Base-by-base conservation (phyloP, 2,797 vertebrate genomes). In the Microctenopoma lineatum region DNA sequence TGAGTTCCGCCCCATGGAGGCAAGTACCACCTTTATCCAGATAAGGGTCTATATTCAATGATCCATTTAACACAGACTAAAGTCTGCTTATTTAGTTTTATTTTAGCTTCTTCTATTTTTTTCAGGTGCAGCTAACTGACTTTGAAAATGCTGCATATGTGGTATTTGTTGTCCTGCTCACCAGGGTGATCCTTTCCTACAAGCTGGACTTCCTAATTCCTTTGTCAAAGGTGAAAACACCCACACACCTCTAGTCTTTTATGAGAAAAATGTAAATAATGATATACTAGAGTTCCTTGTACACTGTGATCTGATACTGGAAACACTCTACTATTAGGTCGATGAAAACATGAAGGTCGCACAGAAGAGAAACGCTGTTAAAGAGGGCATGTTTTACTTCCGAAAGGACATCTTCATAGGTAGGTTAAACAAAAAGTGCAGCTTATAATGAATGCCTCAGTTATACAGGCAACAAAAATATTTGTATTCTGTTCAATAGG, bases 1-100 rank as follows among this genome's bases (percentile, higher is more conserved):
- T 4, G 98, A 99, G 87, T 99, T 99, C 79, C 95, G 98, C 62
- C 98, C 98, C 53, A 98, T 99, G 98, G 98, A 99, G 96, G 98
- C 98, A 93, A 85, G 68, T 18, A 50, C 1, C 3, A 44, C 11
- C 3, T 9, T 16, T 7, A 4, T 16, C 1, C 3, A 21, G 2
- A 39, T 59, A 39, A 55, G 9, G 25, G 2, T 39, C 34, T 60
- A 46, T 42, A 38, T 63, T 58, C 3, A 2, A 15, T 46, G 1
- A 5, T 11, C 13, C 50, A 4, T 59, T 7, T 52, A 44, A 58
- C 14, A 46, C 18, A 57, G 16, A 54, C 1, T 15, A 25, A 25
- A 7, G n/a, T 11, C 27, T 0, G 26, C 27, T 16, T 51, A 4
- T 16, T 2, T 9, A 4, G 6, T 44, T 54, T 54, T 7, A 2